phyloP scores from a whole-genome alignment of 2,888 invertebrate species.

The Ommatoiulus sabulosus region DNA sequence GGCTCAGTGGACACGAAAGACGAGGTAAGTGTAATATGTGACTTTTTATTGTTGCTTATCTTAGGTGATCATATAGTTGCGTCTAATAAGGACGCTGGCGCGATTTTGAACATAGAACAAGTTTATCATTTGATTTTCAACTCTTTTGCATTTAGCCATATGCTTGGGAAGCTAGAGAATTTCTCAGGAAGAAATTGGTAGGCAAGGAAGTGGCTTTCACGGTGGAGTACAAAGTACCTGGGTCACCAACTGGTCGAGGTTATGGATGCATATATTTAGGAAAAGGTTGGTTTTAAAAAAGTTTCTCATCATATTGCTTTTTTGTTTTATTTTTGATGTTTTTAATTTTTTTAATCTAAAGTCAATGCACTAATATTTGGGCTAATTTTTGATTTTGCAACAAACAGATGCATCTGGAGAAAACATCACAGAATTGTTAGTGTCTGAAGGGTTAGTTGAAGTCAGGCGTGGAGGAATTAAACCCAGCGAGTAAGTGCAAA shows the following conservation, averaged over 20 bases:
- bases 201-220: constrained; percentile 90
- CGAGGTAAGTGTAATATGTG: constrained; percentile 64
- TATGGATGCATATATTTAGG: constrained; percentile 90
- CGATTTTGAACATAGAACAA: too few species aligned
- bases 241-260: constrained; percentile 77
- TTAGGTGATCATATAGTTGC: too few species aligned
- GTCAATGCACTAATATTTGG: neutral
- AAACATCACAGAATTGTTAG: constrained; percentile 88
- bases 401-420: constrained; percentile 77
- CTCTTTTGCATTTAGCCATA: constrained; percentile 75
- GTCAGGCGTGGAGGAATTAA: constrained; percentile 73
- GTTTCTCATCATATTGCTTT: neutral
- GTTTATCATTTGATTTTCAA: neutral
- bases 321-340: too few species aligned
- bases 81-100: too few species aligned
- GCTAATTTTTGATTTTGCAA: neutral
- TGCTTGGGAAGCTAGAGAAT: constrained; percentile 98
- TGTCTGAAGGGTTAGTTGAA: constrained; percentile 89
- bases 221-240: constrained; percentile 80
- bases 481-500: constrained; percentile 69
- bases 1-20: constrained; percentile 66
- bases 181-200: constrained; percentile 89
- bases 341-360: too few species aligned
- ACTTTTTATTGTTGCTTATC: too few species aligned
- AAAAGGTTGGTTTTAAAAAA: constrained; percentile 73